phyloP scores from a whole-genome alignment of 1,140 invertebrate genomes.

The Phocides pigmalion region DNA sequence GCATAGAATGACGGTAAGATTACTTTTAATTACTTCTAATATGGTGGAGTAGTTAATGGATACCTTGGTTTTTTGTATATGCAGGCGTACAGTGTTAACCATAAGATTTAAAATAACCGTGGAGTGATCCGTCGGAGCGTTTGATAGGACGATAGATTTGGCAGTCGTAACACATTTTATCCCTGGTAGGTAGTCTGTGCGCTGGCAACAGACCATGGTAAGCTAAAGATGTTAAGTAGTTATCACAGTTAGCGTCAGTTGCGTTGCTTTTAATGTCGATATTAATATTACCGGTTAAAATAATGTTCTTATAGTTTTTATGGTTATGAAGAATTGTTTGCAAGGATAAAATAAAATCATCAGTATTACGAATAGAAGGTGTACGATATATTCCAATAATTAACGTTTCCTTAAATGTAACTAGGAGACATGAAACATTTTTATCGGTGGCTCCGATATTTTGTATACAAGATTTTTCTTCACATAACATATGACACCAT shows the following conservation, averaged over 20 bases:
- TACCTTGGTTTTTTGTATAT: background rate
- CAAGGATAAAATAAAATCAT: conserved; percentile 12
- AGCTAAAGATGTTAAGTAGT: conserved; percentile 13
- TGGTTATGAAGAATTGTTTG: background rate
- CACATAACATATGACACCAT: conserved; percentile 3
- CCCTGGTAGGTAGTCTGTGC: conserved; percentile 8
- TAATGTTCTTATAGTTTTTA: background rate
- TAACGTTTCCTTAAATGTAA: conserved; percentile 12
- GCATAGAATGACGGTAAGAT: background rate
- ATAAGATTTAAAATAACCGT: background rate
- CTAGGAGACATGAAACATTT: conserved; percentile 6
- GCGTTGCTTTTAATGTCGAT: conserved; percentile 17
- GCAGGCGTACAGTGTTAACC: background rate
- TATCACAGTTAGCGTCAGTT: background rate
- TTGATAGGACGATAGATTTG: conserved; percentile 5
- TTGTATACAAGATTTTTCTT: conserved; percentile 18
- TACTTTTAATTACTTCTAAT: background rate
- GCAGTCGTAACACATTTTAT: conserved; percentile 21
- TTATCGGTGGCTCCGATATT: conserved; percentile 7
- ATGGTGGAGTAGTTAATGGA: background rate
- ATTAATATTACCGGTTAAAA: conserved; percentile 28
- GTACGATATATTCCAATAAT: conserved; percentile 33
- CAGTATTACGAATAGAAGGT: conserved; percentile 15
- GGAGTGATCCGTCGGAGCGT: conserved; percentile 14
- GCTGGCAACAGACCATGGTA: conserved; percentile 21